phyloP scores from a whole-genome alignment of 92 coral and sea anemone species.

The Phenganax marumi region DNA sequence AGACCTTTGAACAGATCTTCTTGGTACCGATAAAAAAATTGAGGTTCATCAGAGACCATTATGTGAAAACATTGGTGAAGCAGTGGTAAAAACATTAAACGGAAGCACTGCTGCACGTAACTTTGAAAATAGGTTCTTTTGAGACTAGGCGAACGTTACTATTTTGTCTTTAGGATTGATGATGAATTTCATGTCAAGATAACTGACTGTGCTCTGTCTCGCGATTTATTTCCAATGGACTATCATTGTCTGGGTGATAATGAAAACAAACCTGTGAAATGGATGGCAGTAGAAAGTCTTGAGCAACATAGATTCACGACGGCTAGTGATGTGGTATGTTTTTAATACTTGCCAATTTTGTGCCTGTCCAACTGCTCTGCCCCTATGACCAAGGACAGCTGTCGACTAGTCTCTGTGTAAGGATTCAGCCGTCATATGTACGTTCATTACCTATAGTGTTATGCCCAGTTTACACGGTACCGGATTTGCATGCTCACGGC shows the following conservation, averaged over 20 bases:
- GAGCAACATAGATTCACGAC: slow-evolving; percentile 83
- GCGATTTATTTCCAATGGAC: slow-evolving; percentile 89
- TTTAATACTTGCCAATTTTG: neutral
- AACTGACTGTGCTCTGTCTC: slow-evolving; percentile 90
- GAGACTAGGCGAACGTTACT: neutral
- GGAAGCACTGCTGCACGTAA: too few species aligned
- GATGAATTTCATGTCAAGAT: slow-evolving; percentile 93
- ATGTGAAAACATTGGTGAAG: too few species aligned
- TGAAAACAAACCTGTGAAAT: slow-evolving; percentile 95
- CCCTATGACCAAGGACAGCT: neutral
- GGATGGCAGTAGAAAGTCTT: slow-evolving; percentile 99
- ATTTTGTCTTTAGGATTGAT: slow-evolving; percentile 60
- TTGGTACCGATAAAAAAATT: too few species aligned
- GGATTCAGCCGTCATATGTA: too few species aligned
- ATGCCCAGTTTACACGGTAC: too few species aligned
- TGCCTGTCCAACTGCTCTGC: neutral
- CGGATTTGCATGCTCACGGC: too few species aligned
- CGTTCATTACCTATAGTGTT: too few species aligned
- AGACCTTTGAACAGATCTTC: too few species aligned
- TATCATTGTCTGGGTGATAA: slow-evolving; percentile 95
- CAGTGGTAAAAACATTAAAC: too few species aligned
- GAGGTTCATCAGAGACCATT: too few species aligned
- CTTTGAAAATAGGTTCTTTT: too few species aligned
- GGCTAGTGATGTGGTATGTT: slow-evolving; percentile 86
- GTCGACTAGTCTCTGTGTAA: too few species aligned